A percentile compares a stretch with the other conserved stretches of the same genome.
phyloP scores from a whole-genome alignment of 2,797 vertebrate species.

The Acestrorhynchus altus region DNA sequence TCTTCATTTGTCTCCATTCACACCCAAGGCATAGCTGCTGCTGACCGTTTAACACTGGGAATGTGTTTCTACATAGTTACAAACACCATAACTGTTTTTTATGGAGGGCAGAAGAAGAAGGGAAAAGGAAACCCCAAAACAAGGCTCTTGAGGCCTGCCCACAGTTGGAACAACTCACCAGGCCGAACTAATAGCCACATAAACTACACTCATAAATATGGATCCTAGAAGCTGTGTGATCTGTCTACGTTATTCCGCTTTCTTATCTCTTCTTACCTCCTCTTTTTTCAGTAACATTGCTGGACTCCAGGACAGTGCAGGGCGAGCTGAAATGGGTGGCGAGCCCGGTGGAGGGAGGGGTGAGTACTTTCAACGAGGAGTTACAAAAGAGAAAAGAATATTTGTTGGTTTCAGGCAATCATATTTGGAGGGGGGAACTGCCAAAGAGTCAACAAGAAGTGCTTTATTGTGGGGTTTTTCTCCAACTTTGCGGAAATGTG shows the following conservation, averaged over 20 bases:
- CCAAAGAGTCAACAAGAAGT: neutral
- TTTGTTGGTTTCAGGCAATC: constrained; percentile 30
- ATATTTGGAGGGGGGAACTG: constrained; percentile 5
- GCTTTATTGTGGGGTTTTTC: neutral
- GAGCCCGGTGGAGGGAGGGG: constrained; percentile 96
- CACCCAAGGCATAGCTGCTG: neutral
- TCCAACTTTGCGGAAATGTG: constrained; percentile 15
- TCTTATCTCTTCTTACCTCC: constrained; percentile 57
- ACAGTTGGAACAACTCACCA: neutral
- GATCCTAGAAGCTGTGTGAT: neutral
- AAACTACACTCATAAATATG: neutral
- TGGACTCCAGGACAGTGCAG: constrained; percentile 98
- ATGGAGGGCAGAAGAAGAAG: neutral
- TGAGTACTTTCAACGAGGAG: constrained; percentile 79
- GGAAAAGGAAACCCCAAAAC: neutral
- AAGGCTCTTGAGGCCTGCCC: neutral
- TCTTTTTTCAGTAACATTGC: constrained; percentile 88
- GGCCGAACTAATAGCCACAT: neutral
- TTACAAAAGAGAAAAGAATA: constrained; percentile 52
- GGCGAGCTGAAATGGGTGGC: constrained; percentile 98
- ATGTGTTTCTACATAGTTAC: neutral
- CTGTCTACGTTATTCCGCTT: neutral
- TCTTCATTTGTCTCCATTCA: neutral
- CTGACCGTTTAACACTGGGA: neutral
- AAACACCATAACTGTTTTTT: neutral